Conservation (phyloP, 1,140 invertebrate genomes). For the Brachionus angularis region DNA sequence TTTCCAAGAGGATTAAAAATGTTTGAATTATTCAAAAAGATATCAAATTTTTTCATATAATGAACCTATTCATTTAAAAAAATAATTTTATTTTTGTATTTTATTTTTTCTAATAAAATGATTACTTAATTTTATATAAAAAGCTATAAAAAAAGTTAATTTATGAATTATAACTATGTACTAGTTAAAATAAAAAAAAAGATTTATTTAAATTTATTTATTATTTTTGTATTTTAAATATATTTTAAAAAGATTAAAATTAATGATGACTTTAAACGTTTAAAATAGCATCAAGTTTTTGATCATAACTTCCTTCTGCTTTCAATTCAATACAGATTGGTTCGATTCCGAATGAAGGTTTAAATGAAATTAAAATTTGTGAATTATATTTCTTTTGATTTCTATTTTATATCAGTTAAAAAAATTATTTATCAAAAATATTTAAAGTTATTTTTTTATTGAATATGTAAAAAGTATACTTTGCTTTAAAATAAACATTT, state of each 20-base stretch:
- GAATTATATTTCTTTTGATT: neutral
- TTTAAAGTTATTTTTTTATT: neutral
- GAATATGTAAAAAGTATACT: neutral
- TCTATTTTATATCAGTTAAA: neutral
- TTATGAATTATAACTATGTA: too few species aligned
- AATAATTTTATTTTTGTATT: too few species aligned
- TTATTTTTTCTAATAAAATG: too few species aligned
- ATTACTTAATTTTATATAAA: too few species aligned
- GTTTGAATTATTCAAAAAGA: too few species aligned
- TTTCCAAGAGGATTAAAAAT: too few species aligned
- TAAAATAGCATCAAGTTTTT: constrained; percentile 15
- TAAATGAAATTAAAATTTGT: neutral
- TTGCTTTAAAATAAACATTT: constrained; percentile 14
- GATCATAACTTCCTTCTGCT: neutral
- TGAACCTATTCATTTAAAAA: too few species aligned
- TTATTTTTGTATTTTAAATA: neutral
- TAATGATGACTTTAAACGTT: constrained; percentile 24
- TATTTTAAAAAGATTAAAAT: too few species aligned
- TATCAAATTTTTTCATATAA: too few species aligned
- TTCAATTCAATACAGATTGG: constrained; percentile 14
- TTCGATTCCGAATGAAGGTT: neutral
- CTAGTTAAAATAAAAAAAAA: too few species aligned
- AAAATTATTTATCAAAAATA: neutral
- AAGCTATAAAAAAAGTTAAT: too few species aligned
- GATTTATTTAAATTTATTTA: too few species aligned